These are phyloP conservation scores for Pao palembangensis DNA, from an alignment of 2,113 vertebrate species.

Conservation along the genomic window DNA sequence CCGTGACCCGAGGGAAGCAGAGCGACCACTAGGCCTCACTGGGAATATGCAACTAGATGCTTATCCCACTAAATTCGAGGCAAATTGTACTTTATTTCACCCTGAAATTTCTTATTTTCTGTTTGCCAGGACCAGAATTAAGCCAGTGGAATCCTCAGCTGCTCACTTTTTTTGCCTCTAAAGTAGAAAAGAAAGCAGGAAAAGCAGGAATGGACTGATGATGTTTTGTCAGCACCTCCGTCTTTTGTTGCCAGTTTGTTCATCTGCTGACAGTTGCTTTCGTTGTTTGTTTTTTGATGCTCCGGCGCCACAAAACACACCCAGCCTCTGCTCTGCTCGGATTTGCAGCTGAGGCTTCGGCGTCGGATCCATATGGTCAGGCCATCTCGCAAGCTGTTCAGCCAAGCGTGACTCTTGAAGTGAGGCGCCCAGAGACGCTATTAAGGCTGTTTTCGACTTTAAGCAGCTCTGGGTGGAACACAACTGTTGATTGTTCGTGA, in stretches of 20 bases:
- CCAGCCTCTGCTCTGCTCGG: neutral
- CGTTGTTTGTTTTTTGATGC: too few relatives aligned
- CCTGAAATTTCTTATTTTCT: neutral
- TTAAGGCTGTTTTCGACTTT: conserved; percentile 53
- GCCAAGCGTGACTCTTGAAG: conserved; percentile 49
- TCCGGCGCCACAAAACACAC: neutral
- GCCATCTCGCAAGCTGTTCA: conserved; percentile 58
- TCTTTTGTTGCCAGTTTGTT: too few relatives aligned
- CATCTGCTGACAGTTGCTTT: too few relatives aligned
- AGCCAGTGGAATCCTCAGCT: conserved; percentile 29
- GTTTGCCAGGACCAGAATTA: conserved; percentile 28
- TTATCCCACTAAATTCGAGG: conserved; percentile 48
- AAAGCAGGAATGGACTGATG: too few relatives aligned
- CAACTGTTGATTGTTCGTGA: conserved; percentile 33
- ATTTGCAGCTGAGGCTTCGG: conserved; percentile 20
- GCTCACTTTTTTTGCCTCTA: conserved; percentile 8
- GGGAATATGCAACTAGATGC: conserved; percentile 77
- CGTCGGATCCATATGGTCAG: conserved; percentile 56
- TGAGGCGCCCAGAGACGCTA: conserved; percentile 55
- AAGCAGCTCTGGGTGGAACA: conserved; percentile 26
- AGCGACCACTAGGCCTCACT: conserved; percentile 62
- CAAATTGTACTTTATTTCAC: too few relatives aligned
- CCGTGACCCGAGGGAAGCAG: conserved; percentile 69
- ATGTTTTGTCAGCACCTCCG: too few relatives aligned
- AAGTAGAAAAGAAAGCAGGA: too few relatives aligned